Evolutionary conservation across 2,888 invertebrate genomes (phyloP).

Genomic region (Rotaria sp.): DNA sequence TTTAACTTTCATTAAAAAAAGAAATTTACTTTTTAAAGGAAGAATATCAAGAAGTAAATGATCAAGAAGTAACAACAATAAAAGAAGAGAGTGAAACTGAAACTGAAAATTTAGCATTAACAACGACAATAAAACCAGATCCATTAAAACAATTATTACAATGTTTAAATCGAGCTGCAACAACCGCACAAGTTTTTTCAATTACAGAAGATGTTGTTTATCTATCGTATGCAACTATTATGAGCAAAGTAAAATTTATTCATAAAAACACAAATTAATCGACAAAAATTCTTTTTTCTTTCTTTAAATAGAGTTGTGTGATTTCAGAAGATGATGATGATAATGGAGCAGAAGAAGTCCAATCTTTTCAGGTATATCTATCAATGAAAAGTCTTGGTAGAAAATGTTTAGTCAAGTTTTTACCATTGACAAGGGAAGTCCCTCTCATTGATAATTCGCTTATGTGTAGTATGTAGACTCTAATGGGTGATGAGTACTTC

Average conservation of each 20-base stretch:
- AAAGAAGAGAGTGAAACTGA: slow-evolving; percentile 49
- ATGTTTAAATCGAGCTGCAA: slow-evolving; percentile 95
- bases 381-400: neutral
- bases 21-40: neutral
- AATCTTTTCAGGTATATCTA: slow-evolving; percentile 15
- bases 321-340: slow-evolving; percentile 69
- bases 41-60: slow-evolving; percentile 42
- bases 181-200: slow-evolving; percentile 75
- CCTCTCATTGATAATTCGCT: too few relatives aligned
- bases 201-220: slow-evolving; percentile 69
- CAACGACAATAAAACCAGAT: slow-evolving; percentile 59
- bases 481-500: too few relatives aligned
- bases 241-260: slow-evolving; percentile 62
- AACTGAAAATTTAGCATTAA: slow-evolving; percentile 32
- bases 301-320: slow-evolving; percentile 60
- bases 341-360: slow-evolving; percentile 65
- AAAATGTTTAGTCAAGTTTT: too few relatives aligned
- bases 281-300: neutral
- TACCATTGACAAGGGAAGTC: too few relatives aligned
- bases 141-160: slow-evolving; percentile 91
- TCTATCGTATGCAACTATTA: slow-evolving; percentile 94
- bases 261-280: neutral
- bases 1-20: neutral
- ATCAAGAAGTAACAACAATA: slow-evolving; percentile 46
- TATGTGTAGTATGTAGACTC: too few relatives aligned